phyloP scores from a whole-genome alignment of 37 sponge, comb jelly and placozoan species.

The Halichondria panicea region DNA sequence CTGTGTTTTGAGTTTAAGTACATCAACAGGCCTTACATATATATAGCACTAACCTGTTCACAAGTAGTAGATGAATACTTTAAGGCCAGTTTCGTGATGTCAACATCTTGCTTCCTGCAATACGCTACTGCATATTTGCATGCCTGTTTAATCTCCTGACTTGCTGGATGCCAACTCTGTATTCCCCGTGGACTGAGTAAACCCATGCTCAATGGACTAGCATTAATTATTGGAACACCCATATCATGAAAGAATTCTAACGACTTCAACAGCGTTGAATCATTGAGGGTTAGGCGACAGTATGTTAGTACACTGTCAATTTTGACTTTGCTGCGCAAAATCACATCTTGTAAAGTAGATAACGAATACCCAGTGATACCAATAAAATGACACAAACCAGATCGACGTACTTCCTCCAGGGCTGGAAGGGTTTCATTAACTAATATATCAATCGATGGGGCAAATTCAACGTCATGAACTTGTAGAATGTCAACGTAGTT shows the following conservation, averaged over 20 bases:
- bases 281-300: constrained; percentile 78
- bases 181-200: constrained; percentile 56
- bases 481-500: constrained; percentile 85
- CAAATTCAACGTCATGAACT: constrained; percentile 95
- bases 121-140: constrained; percentile 69
- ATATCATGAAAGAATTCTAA: constrained; percentile 68
- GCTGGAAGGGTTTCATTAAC: constrained; percentile 85
- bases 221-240: constrained; percentile 86
- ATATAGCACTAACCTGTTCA: constrained; percentile 43
- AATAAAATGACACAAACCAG: constrained; percentile 81
- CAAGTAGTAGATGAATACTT: constrained; percentile 50
- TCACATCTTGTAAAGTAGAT: constrained; percentile 38
- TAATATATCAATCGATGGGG: constrained; percentile 77
- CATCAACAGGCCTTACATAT: background rate
- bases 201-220: constrained; percentile 90
- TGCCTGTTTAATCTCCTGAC: constrained; percentile 65
- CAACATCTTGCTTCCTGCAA: constrained; percentile 61
- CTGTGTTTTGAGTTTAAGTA: constrained; percentile 18
- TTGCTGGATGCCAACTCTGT: constrained; percentile 85
- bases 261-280: constrained; percentile 61
- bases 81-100: constrained; percentile 73
- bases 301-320: constrained; percentile 87
- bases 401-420: constrained; percentile 71
- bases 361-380: constrained; percentile 95
- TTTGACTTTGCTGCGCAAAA: constrained; percentile 51